Evolutionary conservation across 1,140 invertebrate genomes (phyloP).

Genomic region (Augochlora pura): DNA sequence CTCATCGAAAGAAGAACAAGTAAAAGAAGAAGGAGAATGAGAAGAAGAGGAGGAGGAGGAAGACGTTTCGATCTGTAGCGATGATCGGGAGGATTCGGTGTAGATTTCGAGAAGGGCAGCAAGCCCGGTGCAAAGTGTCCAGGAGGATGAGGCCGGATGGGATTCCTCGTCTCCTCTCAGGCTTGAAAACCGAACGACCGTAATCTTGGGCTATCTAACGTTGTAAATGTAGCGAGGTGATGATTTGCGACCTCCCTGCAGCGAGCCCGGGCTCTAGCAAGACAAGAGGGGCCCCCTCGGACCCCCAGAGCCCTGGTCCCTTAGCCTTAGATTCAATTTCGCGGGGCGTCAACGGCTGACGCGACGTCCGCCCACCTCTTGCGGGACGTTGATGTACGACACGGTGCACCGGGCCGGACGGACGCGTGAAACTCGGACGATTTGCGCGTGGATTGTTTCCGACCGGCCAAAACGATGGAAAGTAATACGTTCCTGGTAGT

Average conservation of each 20-base stretch:
- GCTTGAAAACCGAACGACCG: slow-evolving; percentile 61
- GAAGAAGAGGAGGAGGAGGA: no score
- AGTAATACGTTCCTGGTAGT: slow-evolving; percentile 6
- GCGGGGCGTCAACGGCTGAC: slow-evolving; percentile 77
- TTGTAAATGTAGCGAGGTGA: slow-evolving; percentile 77
- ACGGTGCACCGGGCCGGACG: slow-evolving; percentile 54
- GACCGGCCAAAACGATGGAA: slow-evolving; percentile 7
- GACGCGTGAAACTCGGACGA: slow-evolving; percentile 47
- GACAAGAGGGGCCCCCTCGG: slow-evolving; percentile 23
- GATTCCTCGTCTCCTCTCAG: slow-evolving; percentile 38
- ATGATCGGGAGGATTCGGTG: slow-evolving; percentile 6
- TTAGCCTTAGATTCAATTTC: slow-evolving; percentile 80
- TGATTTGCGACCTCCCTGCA: slow-evolving; percentile 78
- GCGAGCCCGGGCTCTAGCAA: slow-evolving; percentile 63
- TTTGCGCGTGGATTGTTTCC: slow-evolving; percentile 35
- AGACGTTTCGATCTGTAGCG: background rate
- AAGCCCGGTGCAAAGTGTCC: background rate
- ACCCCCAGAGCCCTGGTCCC: slow-evolving; percentile 60
- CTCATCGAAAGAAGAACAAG: no score
- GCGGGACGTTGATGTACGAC: slow-evolving; percentile 76
- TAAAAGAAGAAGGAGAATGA: no score
- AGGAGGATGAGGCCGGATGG: slow-evolving; percentile 3
- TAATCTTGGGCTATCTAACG: slow-evolving; percentile 78
- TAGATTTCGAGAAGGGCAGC: slow-evolving; percentile 49
- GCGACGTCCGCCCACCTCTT: slow-evolving; percentile 77